These are phyloP conservation scores for Pseudorhombus dupliciocellatus DNA, from an alignment of 2,113 vertebrate genomes.

Conservation along the genomic window DNA sequence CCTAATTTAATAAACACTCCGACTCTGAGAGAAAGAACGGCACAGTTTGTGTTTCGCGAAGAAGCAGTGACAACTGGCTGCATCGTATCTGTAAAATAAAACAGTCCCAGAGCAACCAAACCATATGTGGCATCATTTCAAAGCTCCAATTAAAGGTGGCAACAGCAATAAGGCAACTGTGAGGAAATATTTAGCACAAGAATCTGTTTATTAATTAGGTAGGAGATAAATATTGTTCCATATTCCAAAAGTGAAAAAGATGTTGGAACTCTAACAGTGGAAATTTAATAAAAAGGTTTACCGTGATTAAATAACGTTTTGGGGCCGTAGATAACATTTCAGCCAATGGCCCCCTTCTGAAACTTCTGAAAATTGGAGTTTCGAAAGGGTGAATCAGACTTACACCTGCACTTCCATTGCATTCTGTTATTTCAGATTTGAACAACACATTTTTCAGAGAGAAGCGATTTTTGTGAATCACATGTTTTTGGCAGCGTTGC, in stretches of 20 bases:
- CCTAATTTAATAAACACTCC: slow-evolving; percentile 28
- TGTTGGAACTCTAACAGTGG: neutral
- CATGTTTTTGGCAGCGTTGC: too few species aligned
- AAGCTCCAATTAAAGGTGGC: slow-evolving; percentile 28
- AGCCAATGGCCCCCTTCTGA: too few species aligned
- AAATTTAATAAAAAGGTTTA: too few species aligned
- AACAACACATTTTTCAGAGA: too few species aligned
- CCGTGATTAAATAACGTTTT: too few species aligned
- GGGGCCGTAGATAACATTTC: too few species aligned
- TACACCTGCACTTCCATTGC: too few species aligned
- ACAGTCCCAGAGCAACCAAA: slow-evolving; percentile 8
- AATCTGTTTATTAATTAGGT: neutral
- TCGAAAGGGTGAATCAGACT: too few species aligned
- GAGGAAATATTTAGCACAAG: slow-evolving; percentile 40
- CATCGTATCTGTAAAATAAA: slow-evolving; percentile 16
- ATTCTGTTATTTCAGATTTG: too few species aligned
- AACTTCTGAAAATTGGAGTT: too few species aligned
- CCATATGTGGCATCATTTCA: slow-evolving; percentile 6
- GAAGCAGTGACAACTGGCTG: slow-evolving; percentile 28
- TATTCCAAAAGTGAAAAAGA: neutral
- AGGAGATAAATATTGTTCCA: too few species aligned
- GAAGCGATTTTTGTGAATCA: too few species aligned
- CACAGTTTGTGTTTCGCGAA: slow-evolving; percentile 11
- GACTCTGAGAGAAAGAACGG: slow-evolving; percentile 8
- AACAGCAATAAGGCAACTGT: slow-evolving; percentile 14